A percentile compares a stretch with the other conserved stretches of the same genome.
These are phyloP conservation scores for Catocala sponsa DNA, from an alignment of 2,888 invertebrate genomes.

Conservation along the genomic window DNA sequence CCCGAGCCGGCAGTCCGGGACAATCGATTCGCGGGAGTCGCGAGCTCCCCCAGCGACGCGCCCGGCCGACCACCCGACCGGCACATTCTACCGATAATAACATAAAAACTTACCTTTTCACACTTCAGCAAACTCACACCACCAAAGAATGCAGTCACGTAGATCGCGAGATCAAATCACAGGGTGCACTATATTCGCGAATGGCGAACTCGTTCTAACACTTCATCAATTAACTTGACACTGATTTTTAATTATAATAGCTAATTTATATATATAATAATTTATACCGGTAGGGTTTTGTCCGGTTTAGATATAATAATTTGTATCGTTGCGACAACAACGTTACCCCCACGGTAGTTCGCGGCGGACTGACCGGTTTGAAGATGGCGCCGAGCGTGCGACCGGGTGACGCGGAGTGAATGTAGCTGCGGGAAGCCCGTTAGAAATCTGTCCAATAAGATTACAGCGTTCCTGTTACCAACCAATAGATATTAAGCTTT, in stretches of 20 bases:
- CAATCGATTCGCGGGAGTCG: constrained; percentile 80
- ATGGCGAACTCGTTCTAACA: constrained; percentile 65
- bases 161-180: constrained; percentile 81
- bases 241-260: constrained; percentile 60
- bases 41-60: constrained; percentile 70
- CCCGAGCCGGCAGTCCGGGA: constrained; percentile 64
- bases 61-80: constrained; percentile 64
- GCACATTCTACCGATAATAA: constrained; percentile 61
- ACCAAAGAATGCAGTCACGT: constrained; percentile 79
- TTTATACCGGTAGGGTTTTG: constrained; percentile 63
- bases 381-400: constrained; percentile 76
- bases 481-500: constrained; percentile 63
- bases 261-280: constrained; percentile 55
- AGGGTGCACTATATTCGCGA: constrained; percentile 74
- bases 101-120: constrained; percentile 83
- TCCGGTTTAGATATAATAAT: constrained; percentile 64
- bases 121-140: constrained; percentile 78
- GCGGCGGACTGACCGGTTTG: constrained; percentile 82
- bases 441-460: constrained; percentile 68
- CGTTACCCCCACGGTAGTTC: constrained; percentile 76
- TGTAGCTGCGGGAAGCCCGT: constrained; percentile 68
- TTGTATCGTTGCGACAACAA: constrained; percentile 54
- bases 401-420: constrained; percentile 74
- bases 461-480: constrained; percentile 29
- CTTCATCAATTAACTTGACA: constrained; percentile 76